These are phyloP conservation scores for Incurvaria masculella DNA, from an alignment of 2,888 invertebrate genomes.

Conservation along the genomic window DNA sequence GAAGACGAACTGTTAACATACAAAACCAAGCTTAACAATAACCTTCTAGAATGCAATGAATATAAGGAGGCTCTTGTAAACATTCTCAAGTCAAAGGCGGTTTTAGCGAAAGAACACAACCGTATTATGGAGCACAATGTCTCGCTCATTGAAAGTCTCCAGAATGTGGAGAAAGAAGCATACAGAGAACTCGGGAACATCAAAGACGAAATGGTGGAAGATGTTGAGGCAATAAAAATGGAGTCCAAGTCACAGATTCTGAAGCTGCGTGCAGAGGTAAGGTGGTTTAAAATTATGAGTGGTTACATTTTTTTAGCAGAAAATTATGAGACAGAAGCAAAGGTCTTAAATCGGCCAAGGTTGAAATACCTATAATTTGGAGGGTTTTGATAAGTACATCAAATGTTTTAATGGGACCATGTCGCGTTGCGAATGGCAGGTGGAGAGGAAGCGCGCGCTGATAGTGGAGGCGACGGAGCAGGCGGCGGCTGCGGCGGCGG, in stretches of 20 bases:
- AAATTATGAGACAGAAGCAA: not conserved
- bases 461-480: conserved; percentile 40
- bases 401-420: no score
- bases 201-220: conserved; percentile 44
- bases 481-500: conserved; percentile 37
- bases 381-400: no score
- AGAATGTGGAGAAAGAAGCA: conserved; percentile 47
- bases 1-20: conserved; percentile 35
- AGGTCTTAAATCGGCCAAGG: no score
- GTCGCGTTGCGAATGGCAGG: no score
- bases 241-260: conserved; percentile 44
- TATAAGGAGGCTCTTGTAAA: conserved; percentile 48
- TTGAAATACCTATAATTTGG: no score
- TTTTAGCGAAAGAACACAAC: conserved; percentile 42
- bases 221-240: conserved; percentile 42
- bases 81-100: conserved; percentile 46
- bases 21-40: conserved; percentile 35
- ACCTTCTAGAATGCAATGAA: conserved; percentile 41
- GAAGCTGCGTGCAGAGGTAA: conserved; percentile 40
- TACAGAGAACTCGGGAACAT: conserved; percentile 46
- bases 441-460: conserved; percentile 36
- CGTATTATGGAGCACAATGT: conserved; percentile 52
- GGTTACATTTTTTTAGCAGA: not conserved
- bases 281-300: conserved; percentile 8
- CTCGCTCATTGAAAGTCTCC: conserved; percentile 43